These are phyloP conservation scores for Apis dorsata DNA, from an alignment of 1,140 invertebrate species.

Conservation along the genomic window DNA sequence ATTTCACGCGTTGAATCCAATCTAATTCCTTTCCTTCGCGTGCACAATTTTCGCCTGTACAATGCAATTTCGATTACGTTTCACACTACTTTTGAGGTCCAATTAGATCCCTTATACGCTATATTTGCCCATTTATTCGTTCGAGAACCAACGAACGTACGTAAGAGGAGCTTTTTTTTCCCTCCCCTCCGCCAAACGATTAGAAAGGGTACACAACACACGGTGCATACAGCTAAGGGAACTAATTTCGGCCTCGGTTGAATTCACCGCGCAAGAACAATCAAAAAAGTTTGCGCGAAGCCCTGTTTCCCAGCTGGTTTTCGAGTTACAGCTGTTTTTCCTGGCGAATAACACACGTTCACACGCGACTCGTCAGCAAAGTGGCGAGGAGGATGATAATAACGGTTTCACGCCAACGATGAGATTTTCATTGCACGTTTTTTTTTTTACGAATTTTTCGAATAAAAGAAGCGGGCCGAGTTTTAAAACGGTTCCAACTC, in stretches of 20 bases:
- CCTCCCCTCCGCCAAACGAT: background rate
- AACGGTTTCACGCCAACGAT: no score
- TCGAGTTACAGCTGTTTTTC: background rate
- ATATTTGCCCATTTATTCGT: no score
- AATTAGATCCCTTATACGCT: no score
- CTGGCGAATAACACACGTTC: background rate
- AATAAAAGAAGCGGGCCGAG: no score
- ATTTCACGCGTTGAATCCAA: no score
- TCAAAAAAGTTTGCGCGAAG: background rate
- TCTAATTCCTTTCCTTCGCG: no score
- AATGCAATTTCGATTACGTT: no score
- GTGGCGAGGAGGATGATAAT: background rate
- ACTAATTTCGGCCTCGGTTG: background rate
- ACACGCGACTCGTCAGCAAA: background rate
- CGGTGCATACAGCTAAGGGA: background rate
- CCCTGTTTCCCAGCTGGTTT: background rate
- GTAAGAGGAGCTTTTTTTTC: background rate
- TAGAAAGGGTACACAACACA: background rate
- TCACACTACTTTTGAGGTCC: no score
- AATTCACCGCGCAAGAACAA: slow-evolving; percentile 3
- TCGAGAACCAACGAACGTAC: no score
- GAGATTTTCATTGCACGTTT: background rate
- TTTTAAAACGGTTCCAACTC: background rate
- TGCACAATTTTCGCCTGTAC: no score
- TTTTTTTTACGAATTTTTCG: background rate